Base-by-base conservation (phyloP, 2,113 vertebrate species). In the Elephas maximus region DNA sequence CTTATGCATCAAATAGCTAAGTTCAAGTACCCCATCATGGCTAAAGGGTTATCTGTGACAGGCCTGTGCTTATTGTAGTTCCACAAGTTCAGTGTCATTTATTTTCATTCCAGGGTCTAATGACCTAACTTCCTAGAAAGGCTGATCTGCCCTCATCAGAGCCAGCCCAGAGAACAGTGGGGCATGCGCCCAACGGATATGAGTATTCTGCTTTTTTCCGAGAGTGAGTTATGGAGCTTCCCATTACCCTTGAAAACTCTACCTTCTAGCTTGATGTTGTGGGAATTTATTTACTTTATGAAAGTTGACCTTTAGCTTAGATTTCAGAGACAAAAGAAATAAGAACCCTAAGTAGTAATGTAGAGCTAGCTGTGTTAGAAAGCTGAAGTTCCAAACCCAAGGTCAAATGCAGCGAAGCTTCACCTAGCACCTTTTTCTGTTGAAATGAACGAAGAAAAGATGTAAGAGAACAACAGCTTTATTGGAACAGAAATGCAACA, bases 291-390 rank as follows among this genome's bases (percentile, higher is more conserved):
- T 93, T 90, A 12, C 69, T 91, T 91, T 73, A 67, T 57, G 94
- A 82, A 92, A 83, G 24, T 53, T 84, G 60, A 90, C 89, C 37
- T 93, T 97, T 53, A 74, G 9, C 89, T 77, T 74, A 74, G 48
- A 93, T 65, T 63, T 92, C 53, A 53, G 69, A 74, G 91, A 90
- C 41, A 69, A 82, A 82, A 94, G 89, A 96, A 63, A n/a, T 69
- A 57, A 91, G 23, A 51, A 57, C 74, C 67, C 0, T 60, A 41
- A 12, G 10, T 65, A 44, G 67, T 14, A 80, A 57, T 30, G 6
- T 73, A 71, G 57, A 53, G n/a, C 53, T 82, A n/a, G 14, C 30
- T 33, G 6, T 60, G 4, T 71, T 80, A 18, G 73, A 41, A 74
- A 85, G 21, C n/a, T 44, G 28, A 33, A 67, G 20, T 80, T 92